A percentile compares a stretch with the other conserved stretches of the same genome.
These are phyloP conservation scores for Agonopterix heracliana DNA, from an alignment of 2,888 invertebrate genomes.

Conservation along the genomic window DNA sequence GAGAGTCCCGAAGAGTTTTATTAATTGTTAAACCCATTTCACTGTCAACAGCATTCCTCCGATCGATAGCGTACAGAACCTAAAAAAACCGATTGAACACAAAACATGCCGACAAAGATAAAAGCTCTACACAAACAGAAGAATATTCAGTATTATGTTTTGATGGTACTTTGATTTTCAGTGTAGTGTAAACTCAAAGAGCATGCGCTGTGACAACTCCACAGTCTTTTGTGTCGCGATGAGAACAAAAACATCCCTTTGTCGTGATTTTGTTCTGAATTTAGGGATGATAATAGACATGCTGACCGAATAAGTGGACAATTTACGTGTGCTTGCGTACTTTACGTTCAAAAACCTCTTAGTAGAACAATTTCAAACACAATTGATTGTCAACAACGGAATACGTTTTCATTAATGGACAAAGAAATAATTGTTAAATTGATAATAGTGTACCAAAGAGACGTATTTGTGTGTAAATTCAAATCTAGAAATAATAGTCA, in stretches of 20 bases:
- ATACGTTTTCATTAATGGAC: too few relatives aligned
- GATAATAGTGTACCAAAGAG: too few relatives aligned
- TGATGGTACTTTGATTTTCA: conserved; percentile 67
- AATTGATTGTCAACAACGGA: too few relatives aligned
- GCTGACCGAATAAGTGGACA: conserved; percentile 57
- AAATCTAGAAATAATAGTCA: too few relatives aligned
- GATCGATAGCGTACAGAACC: conserved; percentile 59
- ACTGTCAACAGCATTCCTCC: conserved; percentile 68
- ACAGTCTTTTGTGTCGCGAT: conserved; percentile 50
- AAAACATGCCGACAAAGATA: conserved; percentile 61
- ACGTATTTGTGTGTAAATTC: too few relatives aligned
- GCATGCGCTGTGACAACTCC: conserved; percentile 56
- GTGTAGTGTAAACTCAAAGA: conserved; percentile 71
- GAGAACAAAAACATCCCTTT: conserved; percentile 56
- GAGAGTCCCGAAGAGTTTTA: conserved; percentile 51
- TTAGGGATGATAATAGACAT: conserved; percentile 38
- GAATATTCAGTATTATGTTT: conserved; percentile 58
- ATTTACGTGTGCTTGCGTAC: conserved; percentile 13
- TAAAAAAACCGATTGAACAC: conserved; percentile 40
- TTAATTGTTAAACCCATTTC: conserved; percentile 73
- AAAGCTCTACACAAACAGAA: conserved; percentile 44
- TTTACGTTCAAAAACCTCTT: not conserved
- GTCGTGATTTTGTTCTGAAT: conserved; percentile 44
- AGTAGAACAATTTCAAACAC: too few relatives aligned
- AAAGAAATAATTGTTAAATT: too few relatives aligned